Evolutionary conservation across 1,140 invertebrate species (phyloP), one percentile per base, ranked within the genome.

Genomic region (Temnothorax curvispinosus): DNA sequence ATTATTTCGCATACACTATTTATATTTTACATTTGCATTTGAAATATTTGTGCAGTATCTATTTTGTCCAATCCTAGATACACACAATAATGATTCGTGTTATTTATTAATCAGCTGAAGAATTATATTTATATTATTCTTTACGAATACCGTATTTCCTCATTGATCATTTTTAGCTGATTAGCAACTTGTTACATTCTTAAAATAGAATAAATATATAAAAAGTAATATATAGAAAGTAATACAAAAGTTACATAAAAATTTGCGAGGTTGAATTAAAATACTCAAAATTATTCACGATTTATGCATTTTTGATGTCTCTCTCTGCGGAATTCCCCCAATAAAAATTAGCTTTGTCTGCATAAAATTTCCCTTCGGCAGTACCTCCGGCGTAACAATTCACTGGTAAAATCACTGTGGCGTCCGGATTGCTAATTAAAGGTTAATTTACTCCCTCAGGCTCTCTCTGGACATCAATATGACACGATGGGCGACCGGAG

Each of bases 401-500:
- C 41, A 47, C n/a, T 7, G 47, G 35, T 58, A 21, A 84, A 75
- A 47, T 60, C 80, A 50, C 27, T 27, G 41, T 9, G 11, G 41
- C 41, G 13, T 60, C 13, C 32, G 27, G 21, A 74, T 74, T 62
- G 32, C 9, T 60, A 50, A 75, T 75, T 75, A 74, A 74, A 52
- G 69, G 41, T 75, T 75, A 47, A 81, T 72, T 77, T 60, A 74
- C 35, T 60, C 86, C 8, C 44, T 74, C 86, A 96, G 95, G 58
- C 88, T 96, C 69, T 76, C 81, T 11, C 91, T 96, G 44, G 93
- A 96, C 86, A 93, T 94, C 75, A 95, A 93, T 50, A 94, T 94
- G 92, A 94, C 95, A 27, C 92, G 91, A 82, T 96, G 96, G 96
- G 88, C 88, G 9, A 91, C 88, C 3, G 93, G 93, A 54, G 72